These are phyloP conservation scores for Limnephilus marmoratus DNA, from an alignment of 2,888 invertebrate species.

Conservation along the genomic window DNA sequence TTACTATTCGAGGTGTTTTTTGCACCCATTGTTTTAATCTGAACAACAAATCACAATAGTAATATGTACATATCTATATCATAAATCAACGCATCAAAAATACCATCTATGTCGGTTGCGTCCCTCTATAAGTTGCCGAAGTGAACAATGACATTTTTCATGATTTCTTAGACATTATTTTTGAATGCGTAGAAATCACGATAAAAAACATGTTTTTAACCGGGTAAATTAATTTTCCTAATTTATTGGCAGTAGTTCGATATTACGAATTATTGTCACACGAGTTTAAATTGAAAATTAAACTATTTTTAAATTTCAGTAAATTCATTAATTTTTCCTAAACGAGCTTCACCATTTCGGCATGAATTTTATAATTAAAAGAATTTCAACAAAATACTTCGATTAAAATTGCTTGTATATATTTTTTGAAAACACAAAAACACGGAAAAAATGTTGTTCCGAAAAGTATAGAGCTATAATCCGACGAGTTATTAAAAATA, in stretches of 20 bases:
- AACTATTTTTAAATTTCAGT: background rate
- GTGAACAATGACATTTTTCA: too few relatives aligned
- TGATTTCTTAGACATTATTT: too few relatives aligned
- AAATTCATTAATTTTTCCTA: background rate
- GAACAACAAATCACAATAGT: background rate
- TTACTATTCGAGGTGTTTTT: background rate
- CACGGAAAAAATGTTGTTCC: slow-evolving; percentile 21
- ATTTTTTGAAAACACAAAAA: slow-evolving; percentile 1
- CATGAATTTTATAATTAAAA: slow-evolving; percentile 32
- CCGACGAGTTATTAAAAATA: slow-evolving; percentile 64
- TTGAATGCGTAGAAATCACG: too few relatives aligned
- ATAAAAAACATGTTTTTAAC: too few relatives aligned
- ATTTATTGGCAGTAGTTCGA: too few relatives aligned
- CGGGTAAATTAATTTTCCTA: too few relatives aligned
- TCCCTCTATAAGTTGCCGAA: too few relatives aligned
- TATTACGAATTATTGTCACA: too few relatives aligned
- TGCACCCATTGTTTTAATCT: background rate
- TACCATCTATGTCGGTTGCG: too few relatives aligned
- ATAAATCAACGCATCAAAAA: too few relatives aligned
- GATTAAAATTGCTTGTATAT: slow-evolving; percentile 11
- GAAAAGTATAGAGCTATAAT: slow-evolving; percentile 47
- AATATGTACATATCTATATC: too few relatives aligned
- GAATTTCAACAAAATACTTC: slow-evolving; percentile 21
- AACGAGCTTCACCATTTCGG: slow-evolving; percentile 4
- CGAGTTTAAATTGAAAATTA: background rate